Base-by-base conservation (phyloP, 2,888 invertebrate genomes). In the Archips xylosteana region DNA sequence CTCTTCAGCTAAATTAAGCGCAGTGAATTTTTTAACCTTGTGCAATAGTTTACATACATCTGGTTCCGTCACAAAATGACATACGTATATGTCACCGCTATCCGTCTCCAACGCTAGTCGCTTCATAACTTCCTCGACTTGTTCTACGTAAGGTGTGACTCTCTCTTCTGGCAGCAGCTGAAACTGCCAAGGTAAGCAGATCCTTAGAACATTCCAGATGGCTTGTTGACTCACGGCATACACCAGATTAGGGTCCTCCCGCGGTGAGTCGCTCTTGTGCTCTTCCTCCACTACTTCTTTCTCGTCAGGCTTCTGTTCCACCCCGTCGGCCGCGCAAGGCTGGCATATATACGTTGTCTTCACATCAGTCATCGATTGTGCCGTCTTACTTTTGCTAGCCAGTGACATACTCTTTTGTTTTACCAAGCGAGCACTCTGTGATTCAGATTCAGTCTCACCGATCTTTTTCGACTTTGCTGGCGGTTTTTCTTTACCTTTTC, bases 101-200 rank as follows among this genome's bases (percentile, higher is more conserved):
- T 91, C 90, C 0, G 91, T 92, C 57, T 93, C 91, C 0, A 76
- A 80, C 82, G 89, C 89, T 10, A 94, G 80, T 2, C 78, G 77
- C 63, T 85, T 85, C 71, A 94, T 78, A 9, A 85, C 78, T 39
- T 86, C 81, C 54, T 81, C 74, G 0, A 94, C 83, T 64, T 88
- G 82, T 2, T 86, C 82, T n/a, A 82, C 72, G 73, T 90, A 91
- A 10, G 87, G 85, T 42, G 90, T 90, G 3, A 72, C 77, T 54
- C 79, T 87, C 61, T 83, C 80, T 75, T 92, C 89, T 0, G 91
- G 88, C n/a, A 87, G 36, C 39, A 90, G 76, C 23, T 81, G 78
- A 70, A 92, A 94, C 75, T 93, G 90, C 90, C 93, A 92, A 0
- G 94, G 94, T 66, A 94, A 82, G 75, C 91, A 92, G 61, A 90